A percentile compares a stretch with the other conserved stretches of the same genome.
Evolutionary conservation across 2,797 vertebrate genomes (phyloP).

Genomic region (Tapirus indicus): DNA sequence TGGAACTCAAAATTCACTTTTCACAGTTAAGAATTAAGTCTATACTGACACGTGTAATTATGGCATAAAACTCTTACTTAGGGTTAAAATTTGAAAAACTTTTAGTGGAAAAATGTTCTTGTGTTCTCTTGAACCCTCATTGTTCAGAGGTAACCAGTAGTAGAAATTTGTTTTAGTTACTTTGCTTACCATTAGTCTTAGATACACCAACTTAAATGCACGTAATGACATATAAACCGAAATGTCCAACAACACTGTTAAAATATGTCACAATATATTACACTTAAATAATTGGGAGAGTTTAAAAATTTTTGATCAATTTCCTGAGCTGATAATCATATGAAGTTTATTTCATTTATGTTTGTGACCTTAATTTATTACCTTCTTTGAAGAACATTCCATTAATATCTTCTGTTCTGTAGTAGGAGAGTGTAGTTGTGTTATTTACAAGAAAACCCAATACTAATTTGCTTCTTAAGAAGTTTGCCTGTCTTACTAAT

Average conservation of each 20-base stretch:
- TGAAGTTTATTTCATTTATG: not conserved
- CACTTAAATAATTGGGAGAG: not conserved
- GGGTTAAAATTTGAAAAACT: not conserved
- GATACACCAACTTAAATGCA: not conserved
- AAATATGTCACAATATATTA: not conserved
- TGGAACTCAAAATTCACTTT: conserved; percentile 27
- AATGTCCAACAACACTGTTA: not conserved
- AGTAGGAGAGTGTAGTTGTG: not conserved
- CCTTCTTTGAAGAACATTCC: not conserved
- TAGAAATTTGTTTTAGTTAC: conserved; percentile 19
- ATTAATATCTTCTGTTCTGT: not conserved
- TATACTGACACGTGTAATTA: not conserved
- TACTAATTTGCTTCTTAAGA: not conserved
- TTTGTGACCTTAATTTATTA: conserved; percentile 1
- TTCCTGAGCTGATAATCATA: not conserved
- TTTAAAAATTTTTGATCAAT: not conserved
- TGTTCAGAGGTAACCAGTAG: not conserved
- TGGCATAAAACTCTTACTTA: not conserved
- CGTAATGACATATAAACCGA: not conserved
- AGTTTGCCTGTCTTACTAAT: not conserved
- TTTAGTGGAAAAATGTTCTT: not conserved
- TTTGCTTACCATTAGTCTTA: conserved; percentile 15
- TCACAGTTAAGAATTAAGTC: not conserved
- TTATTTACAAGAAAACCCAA: conserved; percentile 2
- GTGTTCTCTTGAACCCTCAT: not conserved